Conservation (phyloP, 2,113 vertebrate genomes). For the Excalfactoria chinensis region DNA sequence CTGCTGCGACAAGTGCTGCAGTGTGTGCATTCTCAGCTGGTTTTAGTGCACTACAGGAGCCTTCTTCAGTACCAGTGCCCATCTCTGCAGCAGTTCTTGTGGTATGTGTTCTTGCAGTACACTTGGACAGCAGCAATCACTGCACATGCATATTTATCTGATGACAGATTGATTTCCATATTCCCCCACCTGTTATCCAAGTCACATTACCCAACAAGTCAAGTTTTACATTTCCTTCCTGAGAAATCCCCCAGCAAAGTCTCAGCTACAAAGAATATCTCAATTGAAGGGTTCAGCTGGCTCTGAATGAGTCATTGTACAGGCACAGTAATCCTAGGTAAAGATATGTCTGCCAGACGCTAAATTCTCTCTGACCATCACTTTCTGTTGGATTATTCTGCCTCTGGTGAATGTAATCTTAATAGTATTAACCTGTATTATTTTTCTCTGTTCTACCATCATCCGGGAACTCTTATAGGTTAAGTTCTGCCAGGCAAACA, state of each 20-base stretch:
- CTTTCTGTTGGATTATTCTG: background rate
- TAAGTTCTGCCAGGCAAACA: background rate
- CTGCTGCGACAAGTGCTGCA: background rate
- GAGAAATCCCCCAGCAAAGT: background rate
- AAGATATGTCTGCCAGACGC: background rate
- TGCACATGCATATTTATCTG: background rate
- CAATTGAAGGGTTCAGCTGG: background rate
- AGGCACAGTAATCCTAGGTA: background rate
- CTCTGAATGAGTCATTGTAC: background rate
- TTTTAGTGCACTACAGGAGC: background rate
- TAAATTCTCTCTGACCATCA: background rate
- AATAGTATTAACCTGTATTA: background rate
- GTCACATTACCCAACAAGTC: conserved; percentile 6
- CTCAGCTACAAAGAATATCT: background rate
- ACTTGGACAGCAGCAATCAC: background rate
- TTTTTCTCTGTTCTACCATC: background rate
- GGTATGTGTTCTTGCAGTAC: background rate
- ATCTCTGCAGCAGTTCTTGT: background rate
- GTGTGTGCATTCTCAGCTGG: background rate
- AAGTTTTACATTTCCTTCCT: background rate
- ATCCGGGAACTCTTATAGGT: background rate
- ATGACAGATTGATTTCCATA: background rate
- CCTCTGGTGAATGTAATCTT: background rate
- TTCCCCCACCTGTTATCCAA: background rate
- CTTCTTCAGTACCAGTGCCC: background rate